Conservation (phyloP, 2,113 vertebrate species). For the Nyctibius bracteatus region DNA sequence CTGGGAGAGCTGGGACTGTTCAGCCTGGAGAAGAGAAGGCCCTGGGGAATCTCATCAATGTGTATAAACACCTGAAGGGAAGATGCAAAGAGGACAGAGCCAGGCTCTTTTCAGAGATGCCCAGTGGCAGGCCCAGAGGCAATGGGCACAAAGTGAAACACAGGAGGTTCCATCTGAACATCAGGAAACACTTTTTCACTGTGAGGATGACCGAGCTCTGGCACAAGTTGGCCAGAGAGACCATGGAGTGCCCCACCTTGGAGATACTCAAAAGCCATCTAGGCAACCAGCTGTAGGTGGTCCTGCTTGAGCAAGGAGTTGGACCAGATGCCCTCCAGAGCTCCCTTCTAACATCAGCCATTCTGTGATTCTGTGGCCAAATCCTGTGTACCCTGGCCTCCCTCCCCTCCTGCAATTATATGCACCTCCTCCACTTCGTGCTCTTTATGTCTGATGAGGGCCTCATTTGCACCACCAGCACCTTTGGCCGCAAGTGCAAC, state of each 20-base stretch:
- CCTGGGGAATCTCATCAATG: not conserved
- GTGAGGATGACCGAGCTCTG: not conserved
- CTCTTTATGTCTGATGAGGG: not conserved
- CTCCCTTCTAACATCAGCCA: not conserved
- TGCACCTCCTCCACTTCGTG: not conserved
- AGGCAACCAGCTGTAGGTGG: not conserved
- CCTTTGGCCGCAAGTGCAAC: not conserved
- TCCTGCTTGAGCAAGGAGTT: not conserved
- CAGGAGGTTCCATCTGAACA: not conserved
- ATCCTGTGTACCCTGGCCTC: not conserved
- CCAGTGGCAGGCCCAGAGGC: not conserved
- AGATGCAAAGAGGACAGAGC: not conserved
- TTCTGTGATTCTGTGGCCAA: not conserved
- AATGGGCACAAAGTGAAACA: not conserved
- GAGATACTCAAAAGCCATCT: not conserved
- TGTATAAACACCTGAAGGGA: not conserved
- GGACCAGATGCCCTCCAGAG: not conserved
- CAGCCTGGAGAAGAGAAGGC: not conserved
- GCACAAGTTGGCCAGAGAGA: not conserved
- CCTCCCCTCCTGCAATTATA: not conserved
- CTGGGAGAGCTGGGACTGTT: not conserved
- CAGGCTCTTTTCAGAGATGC: not conserved
- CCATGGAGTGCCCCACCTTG: not conserved
- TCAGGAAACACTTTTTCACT: not conserved
- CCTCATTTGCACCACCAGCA: not conserved